phyloP scores from a whole-genome alignment of 37 sponge, comb jelly and placozoan genomes.

The Chondrilla cf. caribensis region DNA sequence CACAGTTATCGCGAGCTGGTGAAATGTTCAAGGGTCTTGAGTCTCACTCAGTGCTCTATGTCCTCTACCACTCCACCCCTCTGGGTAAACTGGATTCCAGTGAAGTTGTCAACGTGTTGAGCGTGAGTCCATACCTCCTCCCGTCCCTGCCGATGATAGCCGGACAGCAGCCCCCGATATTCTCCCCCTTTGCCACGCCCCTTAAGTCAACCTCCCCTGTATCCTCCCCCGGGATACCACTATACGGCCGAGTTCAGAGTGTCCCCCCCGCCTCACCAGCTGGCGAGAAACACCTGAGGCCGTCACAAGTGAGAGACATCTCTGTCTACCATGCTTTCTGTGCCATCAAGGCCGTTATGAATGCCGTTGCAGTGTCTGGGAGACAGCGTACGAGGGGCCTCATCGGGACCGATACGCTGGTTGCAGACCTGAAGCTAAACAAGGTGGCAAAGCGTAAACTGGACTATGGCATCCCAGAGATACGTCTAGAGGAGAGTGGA shows the following conservation, averaged over 20 bases:
- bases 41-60: conserved; percentile 87
- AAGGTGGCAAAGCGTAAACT: neutral
- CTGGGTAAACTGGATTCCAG: conserved; percentile 67
- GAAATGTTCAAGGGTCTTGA: conserved; percentile 90
- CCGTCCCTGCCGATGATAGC: conserved; percentile 26
- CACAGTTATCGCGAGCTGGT: conserved; percentile 31
- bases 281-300: conserved; percentile 29
- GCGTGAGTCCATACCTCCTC: conserved; percentile 59
- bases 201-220: conserved; percentile 9
- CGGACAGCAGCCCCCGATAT: conserved; percentile 38
- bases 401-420: too few species aligned
- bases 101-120: conserved; percentile 84
- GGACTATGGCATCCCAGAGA: conserved; percentile 3
- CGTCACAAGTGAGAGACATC: conserved; percentile 83
- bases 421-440: neutral
- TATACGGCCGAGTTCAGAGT: neutral
- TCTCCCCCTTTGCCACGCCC: conserved; percentile 55
- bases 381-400: neutral
- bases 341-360: conserved; percentile 68
- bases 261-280: conserved; percentile 19
- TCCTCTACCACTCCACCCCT: conserved; percentile 83
- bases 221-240: neutral
- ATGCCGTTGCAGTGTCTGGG: conserved; percentile 1
- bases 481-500: neutral
- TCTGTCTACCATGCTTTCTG: conserved; percentile 73